Evolutionary conservation across 1,140 invertebrate genomes (phyloP).

Genomic region (Neodiprion fabricii): DNA sequence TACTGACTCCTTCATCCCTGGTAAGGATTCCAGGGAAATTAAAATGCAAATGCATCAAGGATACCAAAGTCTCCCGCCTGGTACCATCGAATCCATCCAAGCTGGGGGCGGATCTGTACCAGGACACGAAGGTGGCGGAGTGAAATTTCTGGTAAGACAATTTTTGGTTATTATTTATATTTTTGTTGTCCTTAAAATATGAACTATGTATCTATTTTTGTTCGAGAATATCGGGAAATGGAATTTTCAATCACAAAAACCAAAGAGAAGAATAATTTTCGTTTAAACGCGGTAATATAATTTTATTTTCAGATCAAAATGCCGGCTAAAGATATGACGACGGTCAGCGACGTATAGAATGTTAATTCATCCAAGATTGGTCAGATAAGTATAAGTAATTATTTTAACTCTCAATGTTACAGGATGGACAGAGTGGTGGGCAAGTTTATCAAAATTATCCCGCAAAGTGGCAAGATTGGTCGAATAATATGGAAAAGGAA

Average conservation of each 20-base stretch:
- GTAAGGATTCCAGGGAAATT: slow-evolving; percentile 39
- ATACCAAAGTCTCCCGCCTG: slow-evolving; percentile 55
- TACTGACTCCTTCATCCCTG: slow-evolving; percentile 16
- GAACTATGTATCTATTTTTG: slow-evolving; percentile 19
- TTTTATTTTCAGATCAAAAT: slow-evolving; percentile 57
- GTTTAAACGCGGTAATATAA: background rate
- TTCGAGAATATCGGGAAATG: slow-evolving; percentile 20
- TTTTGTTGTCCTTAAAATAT: slow-evolving; percentile 15
- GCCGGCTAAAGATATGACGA: slow-evolving; percentile 40
- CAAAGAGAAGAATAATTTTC: background rate
- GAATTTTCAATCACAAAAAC: slow-evolving; percentile 19
- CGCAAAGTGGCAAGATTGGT: slow-evolving; percentile 39
- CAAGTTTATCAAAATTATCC: slow-evolving; percentile 31
- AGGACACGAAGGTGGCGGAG: slow-evolving; percentile 51
- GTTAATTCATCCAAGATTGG: slow-evolving; percentile 42
- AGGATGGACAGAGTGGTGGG: slow-evolving; percentile 28
- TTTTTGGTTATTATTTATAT: background rate
- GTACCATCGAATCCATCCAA: slow-evolving; percentile 50
- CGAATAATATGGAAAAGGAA: slow-evolving; percentile 39
- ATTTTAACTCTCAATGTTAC: slow-evolving; percentile 34
- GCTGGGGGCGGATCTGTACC: slow-evolving; percentile 50
- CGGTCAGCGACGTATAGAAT: slow-evolving; percentile 36
- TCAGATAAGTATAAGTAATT: slow-evolving; percentile 14
- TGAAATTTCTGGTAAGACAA: slow-evolving; percentile 53
- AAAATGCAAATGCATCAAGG: slow-evolving; percentile 57